Conservation (phyloP, 2,888 invertebrate genomes). For the Acanthoscelides obtectus region DNA sequence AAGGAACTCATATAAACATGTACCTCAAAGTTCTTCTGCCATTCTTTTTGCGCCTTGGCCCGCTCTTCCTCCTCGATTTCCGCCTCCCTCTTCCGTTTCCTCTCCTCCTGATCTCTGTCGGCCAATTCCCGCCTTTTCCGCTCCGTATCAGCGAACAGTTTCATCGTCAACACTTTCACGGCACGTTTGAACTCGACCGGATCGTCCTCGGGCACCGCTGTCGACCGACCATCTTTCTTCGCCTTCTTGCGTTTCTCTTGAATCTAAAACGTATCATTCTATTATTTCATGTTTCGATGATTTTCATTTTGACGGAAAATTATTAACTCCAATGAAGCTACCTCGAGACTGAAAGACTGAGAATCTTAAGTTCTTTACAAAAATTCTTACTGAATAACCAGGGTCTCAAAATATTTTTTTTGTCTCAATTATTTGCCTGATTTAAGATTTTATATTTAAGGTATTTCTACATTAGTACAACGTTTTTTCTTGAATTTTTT, state of each 20-base stretch:
- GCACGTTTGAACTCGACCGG: constrained; percentile 84
- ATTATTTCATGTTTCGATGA: too few relatives aligned
- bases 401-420: too few relatives aligned
- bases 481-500: too few relatives aligned
- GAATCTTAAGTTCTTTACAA: too few relatives aligned
- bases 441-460: too few relatives aligned
- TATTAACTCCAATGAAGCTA: too few relatives aligned
- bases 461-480: too few relatives aligned
- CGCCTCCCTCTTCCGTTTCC: constrained; percentile 89
- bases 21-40: constrained; percentile 97
- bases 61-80: constrained; percentile 92
- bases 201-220: constrained; percentile 83
- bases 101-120: constrained; percentile 85
- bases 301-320: too few relatives aligned
- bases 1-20: background rate
- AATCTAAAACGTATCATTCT: too few relatives aligned
- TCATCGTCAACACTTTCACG: constrained; percentile 98
- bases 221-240: constrained; percentile 80
- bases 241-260: constrained; percentile 90
- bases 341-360: too few relatives aligned
- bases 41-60: constrained; percentile 86
- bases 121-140: constrained; percentile 83
- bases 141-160: constrained; percentile 93
- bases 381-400: too few relatives aligned
- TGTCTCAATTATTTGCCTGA: too few relatives aligned